A percentile compares a stretch with the other conserved stretches of the same genome.
Evolutionary conservation across 2,113 vertebrate genomes (phyloP).

Genomic region (Vimba vimba): DNA sequence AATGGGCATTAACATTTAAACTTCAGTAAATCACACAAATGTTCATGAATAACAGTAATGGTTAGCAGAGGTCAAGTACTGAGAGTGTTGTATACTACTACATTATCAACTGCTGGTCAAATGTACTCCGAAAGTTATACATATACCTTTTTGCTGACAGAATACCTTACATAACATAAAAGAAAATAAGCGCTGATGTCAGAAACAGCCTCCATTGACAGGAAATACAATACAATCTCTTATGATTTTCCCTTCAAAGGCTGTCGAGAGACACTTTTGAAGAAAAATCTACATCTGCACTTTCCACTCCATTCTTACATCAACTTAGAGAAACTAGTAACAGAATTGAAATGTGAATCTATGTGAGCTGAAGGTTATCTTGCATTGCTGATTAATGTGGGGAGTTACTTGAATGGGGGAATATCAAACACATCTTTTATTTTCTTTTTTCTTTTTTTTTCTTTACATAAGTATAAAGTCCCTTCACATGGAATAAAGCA

Average conservation of each 20-base stretch:
- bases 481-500: slow-evolving; percentile 1
- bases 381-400: slow-evolving; percentile 2
- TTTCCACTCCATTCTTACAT: neutral
- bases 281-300: neutral
- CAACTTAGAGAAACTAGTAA: neutral
- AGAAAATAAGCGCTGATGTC: slow-evolving; percentile 28
- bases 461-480: neutral
- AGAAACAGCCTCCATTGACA: neutral
- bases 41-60: neutral
- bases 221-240: slow-evolving; percentile 19
- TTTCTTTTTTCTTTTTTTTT: neutral
- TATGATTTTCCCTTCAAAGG: neutral
- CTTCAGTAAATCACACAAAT: slow-evolving; percentile 26
- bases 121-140: neutral
- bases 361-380: neutral
- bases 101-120: neutral
- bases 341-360: neutral
- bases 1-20: neutral
- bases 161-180: slow-evolving; percentile 28
- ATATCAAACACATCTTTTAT: neutral
- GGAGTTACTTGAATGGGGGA: neutral
- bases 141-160: neutral
- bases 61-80: neutral
- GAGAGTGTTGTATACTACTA: neutral
- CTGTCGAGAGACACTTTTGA: neutral